Percentiles rank a stretch among this genome's conserved stretches.
These are phyloP conservation scores for Orius insidiosus DNA, from an alignment of 1,140 invertebrate species.

Conservation along the genomic window DNA sequence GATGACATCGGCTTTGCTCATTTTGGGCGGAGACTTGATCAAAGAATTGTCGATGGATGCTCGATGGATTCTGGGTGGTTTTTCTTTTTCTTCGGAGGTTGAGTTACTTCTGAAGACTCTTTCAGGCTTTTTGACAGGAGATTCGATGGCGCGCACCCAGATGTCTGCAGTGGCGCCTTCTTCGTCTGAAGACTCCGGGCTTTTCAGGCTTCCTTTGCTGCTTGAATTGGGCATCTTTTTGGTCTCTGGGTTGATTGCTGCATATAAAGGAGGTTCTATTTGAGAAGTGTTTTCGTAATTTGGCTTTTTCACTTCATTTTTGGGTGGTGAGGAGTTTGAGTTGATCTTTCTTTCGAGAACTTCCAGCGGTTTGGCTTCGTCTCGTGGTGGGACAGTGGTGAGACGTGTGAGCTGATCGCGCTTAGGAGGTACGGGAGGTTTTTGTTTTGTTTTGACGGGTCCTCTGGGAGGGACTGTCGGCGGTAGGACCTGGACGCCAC, in stretches of 20 bases:
- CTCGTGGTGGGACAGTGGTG: conserved; percentile 17
- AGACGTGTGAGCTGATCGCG: conserved; percentile 20
- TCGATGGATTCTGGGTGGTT: conserved; percentile 2
- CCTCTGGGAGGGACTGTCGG: conserved; percentile 16
- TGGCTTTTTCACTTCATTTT: conserved; percentile 2
- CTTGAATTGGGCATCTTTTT: conserved; percentile 4
- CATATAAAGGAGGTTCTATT: neutral
- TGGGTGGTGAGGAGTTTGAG: conserved; percentile 2
- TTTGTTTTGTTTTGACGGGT: conserved; percentile 16
- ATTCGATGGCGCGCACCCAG: conserved; percentile 22
- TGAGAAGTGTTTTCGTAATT: conserved; percentile 2
- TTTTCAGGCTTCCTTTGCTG: conserved; percentile 7
- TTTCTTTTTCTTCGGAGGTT: conserved; percentile 6
- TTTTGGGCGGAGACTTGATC: conserved; percentile 5
- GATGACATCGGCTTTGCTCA: conserved; percentile 8
- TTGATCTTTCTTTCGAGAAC: conserved; percentile 10
- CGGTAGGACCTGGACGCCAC: conserved; percentile 18
- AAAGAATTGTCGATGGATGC: conserved; percentile 13
- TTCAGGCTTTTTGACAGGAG: conserved; percentile 19
- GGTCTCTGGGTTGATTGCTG: conserved; percentile 1
- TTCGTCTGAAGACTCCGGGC: conserved; percentile 16
- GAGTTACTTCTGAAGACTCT: conserved; percentile 7
- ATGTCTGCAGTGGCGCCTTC: conserved; percentile 22
- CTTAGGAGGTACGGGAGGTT: conserved; percentile 20
- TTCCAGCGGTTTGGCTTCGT: conserved; percentile 11